Percentiles rank a stretch among this genome's conserved stretches.
Conservation (phyloP, 2,797 vertebrate species). For the Peromyscus attwateri region DNA sequence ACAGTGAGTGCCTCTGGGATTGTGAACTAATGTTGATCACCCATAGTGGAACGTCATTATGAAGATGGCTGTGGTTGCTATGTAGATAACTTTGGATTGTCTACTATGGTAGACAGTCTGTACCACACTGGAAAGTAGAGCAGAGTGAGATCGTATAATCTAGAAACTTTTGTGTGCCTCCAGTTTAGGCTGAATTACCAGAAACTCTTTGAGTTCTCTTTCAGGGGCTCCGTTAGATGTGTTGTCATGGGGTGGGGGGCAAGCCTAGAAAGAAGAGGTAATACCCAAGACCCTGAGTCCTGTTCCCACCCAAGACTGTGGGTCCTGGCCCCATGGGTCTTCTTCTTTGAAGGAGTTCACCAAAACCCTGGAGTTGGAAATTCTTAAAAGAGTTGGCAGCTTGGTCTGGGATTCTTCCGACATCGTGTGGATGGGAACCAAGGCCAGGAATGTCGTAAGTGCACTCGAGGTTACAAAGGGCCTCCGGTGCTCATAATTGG, state of each 20-base stretch:
- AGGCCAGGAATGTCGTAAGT: slow-evolving; percentile 10
- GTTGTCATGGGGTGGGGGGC: not conserved
- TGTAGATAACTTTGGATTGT: not conserved
- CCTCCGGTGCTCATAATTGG: not conserved
- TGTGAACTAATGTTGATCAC: slow-evolving; percentile 27
- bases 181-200: not conserved
- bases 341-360: slow-evolving; percentile 19
- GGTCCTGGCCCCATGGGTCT: not conserved
- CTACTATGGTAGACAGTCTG: not conserved
- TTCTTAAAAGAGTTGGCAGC: slow-evolving; percentile 8
- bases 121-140: not conserved
- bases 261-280: not conserved
- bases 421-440: slow-evolving; percentile 1
- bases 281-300: not conserved
- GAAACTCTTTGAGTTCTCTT: not conserved
- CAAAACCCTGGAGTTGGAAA: slow-evolving; percentile 18
- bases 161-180: not conserved
- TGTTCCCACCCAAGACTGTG: not conserved
- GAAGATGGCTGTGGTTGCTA: slow-evolving; percentile 10
- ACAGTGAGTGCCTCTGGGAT: not conserved
- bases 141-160: not conserved
- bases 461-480: not conserved
- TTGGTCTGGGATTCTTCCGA: not conserved
- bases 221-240: not conserved
- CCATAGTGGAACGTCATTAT: not conserved